Evolutionary conservation across 2,113 vertebrate species (phyloP).

Genomic region (Nanorana parkeri): DNA sequence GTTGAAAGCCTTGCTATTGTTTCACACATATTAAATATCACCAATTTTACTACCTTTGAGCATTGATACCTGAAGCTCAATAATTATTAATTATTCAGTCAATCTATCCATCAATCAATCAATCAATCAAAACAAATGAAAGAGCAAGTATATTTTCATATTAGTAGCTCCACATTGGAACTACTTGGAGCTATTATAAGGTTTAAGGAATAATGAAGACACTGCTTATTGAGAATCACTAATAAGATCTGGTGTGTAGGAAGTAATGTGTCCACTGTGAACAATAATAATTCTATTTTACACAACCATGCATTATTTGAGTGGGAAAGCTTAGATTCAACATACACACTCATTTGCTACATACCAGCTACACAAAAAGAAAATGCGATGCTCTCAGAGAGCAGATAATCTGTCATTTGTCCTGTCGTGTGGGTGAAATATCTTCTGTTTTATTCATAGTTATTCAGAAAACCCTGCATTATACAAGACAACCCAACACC

Average conservation of each 20-base stretch:
- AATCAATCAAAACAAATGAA: background rate
- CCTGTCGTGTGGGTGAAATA: background rate
- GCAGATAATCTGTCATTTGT: background rate
- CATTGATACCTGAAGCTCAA: too few relatives aligned
- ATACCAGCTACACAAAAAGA: background rate
- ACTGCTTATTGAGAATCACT: background rate
- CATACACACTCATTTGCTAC: background rate
- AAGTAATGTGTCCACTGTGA: background rate
- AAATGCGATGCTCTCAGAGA: background rate
- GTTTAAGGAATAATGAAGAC: background rate
- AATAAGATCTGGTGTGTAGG: slow-evolving; percentile 7
- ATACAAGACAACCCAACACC: background rate
- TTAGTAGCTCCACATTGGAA: too few relatives aligned
- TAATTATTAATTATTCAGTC: too few relatives aligned
- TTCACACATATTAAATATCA: too few relatives aligned
- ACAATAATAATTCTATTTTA: background rate
- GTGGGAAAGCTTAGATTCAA: background rate
- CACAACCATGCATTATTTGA: slow-evolving; percentile 13
- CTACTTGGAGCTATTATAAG: too few relatives aligned
- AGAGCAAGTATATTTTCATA: background rate
- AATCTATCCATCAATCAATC: too few relatives aligned
- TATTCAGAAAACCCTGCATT: background rate
- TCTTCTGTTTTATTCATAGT: background rate
- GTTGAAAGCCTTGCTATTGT: too few relatives aligned
- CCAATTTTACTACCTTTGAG: too few relatives aligned